A percentile compares a stretch with the other conserved stretches of the same genome.
Evolutionary conservation across 2,888 invertebrate species (phyloP).

Genomic region (Tachina fera): DNA sequence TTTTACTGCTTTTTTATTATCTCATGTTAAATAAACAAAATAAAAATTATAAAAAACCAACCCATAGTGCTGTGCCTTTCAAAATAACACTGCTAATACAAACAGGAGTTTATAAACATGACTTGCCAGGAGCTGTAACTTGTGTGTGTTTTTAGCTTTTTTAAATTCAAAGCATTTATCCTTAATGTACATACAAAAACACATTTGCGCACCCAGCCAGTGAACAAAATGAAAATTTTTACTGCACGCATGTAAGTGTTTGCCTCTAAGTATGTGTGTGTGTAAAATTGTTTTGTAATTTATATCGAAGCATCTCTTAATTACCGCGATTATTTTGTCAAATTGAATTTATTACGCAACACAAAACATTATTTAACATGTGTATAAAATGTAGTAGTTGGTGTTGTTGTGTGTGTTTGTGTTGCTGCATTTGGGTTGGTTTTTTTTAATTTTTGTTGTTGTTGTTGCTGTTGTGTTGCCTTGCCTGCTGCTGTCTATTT

Average conservation of each 20-base stretch:
- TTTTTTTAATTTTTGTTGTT: constrained; percentile 43
- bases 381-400: constrained; percentile 62
- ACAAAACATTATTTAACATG: constrained; percentile 71
- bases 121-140: constrained; percentile 15
- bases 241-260: not conserved
- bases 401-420: constrained; percentile 24
- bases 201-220: not conserved
- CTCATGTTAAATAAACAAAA: too few species aligned
- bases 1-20: too few species aligned
- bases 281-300: constrained; percentile 70
- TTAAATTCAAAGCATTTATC: constrained; percentile 18
- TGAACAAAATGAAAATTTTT: not conserved
- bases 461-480: not conserved
- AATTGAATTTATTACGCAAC: constrained; percentile 72
- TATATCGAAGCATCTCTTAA: constrained; percentile 72
- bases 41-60: not conserved
- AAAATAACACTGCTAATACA: not conserved
- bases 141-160: not conserved
- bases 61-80: constrained; percentile 7
- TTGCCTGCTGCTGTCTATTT: constrained; percentile 27
- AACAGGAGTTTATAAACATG: constrained; percentile 30
- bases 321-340: constrained; percentile 72
- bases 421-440: constrained; percentile 33
- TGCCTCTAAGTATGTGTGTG: constrained; percentile 15
- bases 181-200: not conserved